Percentiles rank a stretch among this genome's conserved stretches.
Evolutionary conservation across 2,888 invertebrate species (phyloP).

Genomic region (Chymomyza amoena): DNA sequence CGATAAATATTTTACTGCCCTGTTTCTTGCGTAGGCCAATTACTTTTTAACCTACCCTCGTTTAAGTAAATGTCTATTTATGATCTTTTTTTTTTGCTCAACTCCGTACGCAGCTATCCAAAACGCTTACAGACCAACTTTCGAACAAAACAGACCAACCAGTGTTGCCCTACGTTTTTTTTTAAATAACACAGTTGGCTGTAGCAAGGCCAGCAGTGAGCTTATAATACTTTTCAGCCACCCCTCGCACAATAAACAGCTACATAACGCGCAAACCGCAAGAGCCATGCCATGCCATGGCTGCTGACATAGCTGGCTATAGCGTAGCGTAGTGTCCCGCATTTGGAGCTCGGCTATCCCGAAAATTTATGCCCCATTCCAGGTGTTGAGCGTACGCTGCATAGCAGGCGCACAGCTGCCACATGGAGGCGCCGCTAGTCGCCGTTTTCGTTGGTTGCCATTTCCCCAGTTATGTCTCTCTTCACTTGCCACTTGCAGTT

Average conservation of each 20-base stretch:
- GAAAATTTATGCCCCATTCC: conserved; percentile 72
- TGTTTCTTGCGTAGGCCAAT: no score
- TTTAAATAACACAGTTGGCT: no score
- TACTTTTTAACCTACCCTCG: no score
- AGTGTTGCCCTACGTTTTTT: no score
- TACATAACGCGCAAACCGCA: not conserved
- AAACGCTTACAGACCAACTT: no score
- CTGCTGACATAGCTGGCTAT: not conserved
- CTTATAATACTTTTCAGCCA: no score
- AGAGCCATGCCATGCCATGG: not conserved
- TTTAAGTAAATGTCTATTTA: no score
- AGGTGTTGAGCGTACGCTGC: conserved; percentile 69
- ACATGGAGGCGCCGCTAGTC: conserved; percentile 4
- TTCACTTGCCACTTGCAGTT: not conserved
- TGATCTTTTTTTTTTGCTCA: no score
- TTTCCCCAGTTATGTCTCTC: not conserved
- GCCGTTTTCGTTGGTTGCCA: conserved; percentile 15
- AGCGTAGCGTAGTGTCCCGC: not conserved
- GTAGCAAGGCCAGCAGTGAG: no score
- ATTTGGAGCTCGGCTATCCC: conserved; percentile 49
- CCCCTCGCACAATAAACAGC: not conserved
- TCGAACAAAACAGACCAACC: no score
- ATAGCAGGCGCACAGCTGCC: conserved; percentile 68
- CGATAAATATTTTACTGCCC: no score
- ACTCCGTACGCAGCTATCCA: no score